These are phyloP conservation scores for Drosophila bifasciata DNA, from an alignment of 1,140 invertebrate genomes.

Conservation along the genomic window DNA sequence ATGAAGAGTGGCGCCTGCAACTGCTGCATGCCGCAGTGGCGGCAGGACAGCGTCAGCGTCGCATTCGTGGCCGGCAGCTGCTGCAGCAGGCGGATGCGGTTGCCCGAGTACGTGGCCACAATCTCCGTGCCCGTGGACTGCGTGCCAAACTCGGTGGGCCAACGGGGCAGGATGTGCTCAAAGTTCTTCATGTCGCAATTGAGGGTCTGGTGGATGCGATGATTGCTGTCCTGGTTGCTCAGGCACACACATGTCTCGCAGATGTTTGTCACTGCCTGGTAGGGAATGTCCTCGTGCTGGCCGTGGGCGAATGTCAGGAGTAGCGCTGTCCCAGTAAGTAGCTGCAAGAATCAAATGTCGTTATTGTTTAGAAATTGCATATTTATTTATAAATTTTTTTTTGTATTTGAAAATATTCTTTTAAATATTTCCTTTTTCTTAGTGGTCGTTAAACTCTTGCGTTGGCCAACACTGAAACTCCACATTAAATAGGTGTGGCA, in stretches of 20 bases:
- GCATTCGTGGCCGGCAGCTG: conserved; percentile 83
- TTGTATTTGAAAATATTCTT: too few relatives aligned
- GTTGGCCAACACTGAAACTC: too few relatives aligned
- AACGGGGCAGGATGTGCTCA: conserved; percentile 82
- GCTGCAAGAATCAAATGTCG: conserved; percentile 12
- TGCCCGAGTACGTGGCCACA: conserved; percentile 83
- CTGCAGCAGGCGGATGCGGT: conserved; percentile 82
- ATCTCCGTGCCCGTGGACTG: conserved; percentile 67
- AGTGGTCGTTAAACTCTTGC: too few relatives aligned
- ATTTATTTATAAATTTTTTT: too few relatives aligned
- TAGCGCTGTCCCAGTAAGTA: conserved; percentile 17
- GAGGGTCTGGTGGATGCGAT: conserved; percentile 58
- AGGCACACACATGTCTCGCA: conserved; percentile 72
- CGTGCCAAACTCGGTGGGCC: conserved; percentile 79
- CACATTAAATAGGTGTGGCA: too few relatives aligned
- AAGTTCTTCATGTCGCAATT: conserved; percentile 83
- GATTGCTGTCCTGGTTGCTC: conserved; percentile 46
- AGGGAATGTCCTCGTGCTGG: conserved; percentile 77
- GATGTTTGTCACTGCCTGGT: conserved; percentile 68
- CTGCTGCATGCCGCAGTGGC: conserved; percentile 85
- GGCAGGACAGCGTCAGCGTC: conserved; percentile 78
- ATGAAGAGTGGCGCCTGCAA: conserved; percentile 88
- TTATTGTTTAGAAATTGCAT: background rate
- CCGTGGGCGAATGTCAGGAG: conserved; percentile 13
- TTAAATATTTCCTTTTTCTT: too few relatives aligned